Evolutionary conservation across 2,113 vertebrate species (phyloP).

Genomic region (Merops nubicus): DNA sequence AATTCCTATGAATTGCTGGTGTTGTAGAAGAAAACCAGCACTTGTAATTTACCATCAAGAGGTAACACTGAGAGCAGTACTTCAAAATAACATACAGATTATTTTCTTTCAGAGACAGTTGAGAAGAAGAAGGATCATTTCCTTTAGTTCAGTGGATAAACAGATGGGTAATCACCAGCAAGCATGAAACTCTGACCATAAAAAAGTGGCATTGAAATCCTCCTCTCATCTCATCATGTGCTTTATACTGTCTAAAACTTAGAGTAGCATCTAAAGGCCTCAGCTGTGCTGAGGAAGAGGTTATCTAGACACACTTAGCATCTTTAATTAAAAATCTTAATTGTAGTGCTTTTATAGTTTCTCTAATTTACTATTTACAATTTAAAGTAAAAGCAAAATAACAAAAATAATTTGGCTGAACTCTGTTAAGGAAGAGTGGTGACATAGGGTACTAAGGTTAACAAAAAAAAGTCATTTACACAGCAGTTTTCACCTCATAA

Average conservation of each 20-base stretch:
- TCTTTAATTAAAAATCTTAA: not conserved
- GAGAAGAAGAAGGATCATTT: not conserved
- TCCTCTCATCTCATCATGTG: not conserved
- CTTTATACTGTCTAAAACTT: not conserved
- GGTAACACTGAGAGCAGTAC: not conserved
- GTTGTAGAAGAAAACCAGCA: not conserved
- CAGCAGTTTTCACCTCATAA: not conserved
- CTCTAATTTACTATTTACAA: not conserved
- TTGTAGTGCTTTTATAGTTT: not conserved
- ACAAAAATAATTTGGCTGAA: not conserved
- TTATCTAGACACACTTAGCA: not conserved
- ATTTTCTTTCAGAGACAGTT: not conserved
- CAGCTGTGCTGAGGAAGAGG: not conserved
- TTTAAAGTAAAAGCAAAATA: not conserved
- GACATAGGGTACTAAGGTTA: not conserved
- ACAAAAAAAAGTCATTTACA: not conserved
- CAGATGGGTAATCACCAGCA: not conserved
- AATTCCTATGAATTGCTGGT: not conserved
- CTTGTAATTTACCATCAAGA: not conserved
- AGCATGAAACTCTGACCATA: not conserved
- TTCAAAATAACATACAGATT: not conserved
- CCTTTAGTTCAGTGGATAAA: not conserved
- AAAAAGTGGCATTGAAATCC: not conserved
- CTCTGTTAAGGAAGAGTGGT: not conserved
- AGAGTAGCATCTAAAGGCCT: not conserved